Evolutionary conservation across 2,888 invertebrate species (phyloP).

Genomic region (Leptopterna dolabrata): DNA sequence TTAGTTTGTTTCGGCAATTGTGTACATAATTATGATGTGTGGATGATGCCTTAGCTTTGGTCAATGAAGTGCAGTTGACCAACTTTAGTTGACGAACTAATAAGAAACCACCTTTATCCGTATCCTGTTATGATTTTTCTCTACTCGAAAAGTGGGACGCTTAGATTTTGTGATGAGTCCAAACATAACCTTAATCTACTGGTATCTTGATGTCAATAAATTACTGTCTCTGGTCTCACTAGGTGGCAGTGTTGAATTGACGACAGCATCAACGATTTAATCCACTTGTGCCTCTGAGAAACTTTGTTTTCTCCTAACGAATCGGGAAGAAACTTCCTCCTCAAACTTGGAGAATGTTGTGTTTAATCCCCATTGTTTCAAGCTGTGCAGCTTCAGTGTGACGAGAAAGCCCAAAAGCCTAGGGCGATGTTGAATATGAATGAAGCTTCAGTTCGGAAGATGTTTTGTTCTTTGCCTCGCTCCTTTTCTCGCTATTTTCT

Average conservation of each 20-base stretch:
- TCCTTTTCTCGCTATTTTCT: background rate
- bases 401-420: constrained; percentile 27
- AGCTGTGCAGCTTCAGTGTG: constrained; percentile 1
- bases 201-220: too few species aligned
- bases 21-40: too few species aligned
- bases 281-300: background rate
- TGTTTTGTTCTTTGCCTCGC: constrained; percentile 13
- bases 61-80: too few species aligned
- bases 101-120: too few species aligned
- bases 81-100: too few species aligned
- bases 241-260: too few species aligned
- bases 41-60: too few species aligned
- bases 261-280: background rate
- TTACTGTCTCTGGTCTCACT: background rate
- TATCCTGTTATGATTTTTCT: too few species aligned
- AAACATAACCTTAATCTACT: too few species aligned
- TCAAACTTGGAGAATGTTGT: constrained; percentile 18
- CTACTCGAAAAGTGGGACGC: too few species aligned
- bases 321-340: background rate
- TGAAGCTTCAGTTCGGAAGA: background rate
- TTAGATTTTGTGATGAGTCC: too few species aligned
- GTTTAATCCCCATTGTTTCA: constrained; percentile 39
- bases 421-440: constrained; percentile 36
- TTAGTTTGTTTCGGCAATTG: too few species aligned
- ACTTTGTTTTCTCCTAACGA: background rate